A percentile compares a stretch with the other conserved stretches of the same genome.
Evolutionary conservation across 2,113 vertebrate genomes (phyloP).

Genomic region (Seriola dumerili): DNA sequence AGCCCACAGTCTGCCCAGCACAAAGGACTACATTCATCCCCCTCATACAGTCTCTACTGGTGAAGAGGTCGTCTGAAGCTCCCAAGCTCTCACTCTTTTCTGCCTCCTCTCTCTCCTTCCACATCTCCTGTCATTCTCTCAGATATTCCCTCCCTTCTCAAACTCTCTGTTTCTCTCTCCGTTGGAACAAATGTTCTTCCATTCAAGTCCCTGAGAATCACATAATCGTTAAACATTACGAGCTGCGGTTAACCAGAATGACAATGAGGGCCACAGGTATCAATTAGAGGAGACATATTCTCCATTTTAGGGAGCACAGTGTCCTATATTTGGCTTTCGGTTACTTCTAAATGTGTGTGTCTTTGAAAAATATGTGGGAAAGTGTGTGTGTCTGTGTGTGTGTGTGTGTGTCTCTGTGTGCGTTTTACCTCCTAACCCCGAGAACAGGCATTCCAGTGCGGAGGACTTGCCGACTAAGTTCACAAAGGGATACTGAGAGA

Average conservation of each 20-base stretch:
- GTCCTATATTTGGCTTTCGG: constrained; percentile 41
- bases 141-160: constrained; percentile 37
- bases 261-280: constrained; percentile 38
- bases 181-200: neutral
- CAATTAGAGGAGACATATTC: constrained; percentile 22
- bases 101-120: constrained; percentile 45
- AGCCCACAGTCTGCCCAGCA: constrained; percentile 81
- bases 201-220: constrained; percentile 9
- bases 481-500: constrained; percentile 84
- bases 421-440: constrained; percentile 79
- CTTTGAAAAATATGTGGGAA: constrained; percentile 59
- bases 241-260: constrained; percentile 28
- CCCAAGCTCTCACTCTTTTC: constrained; percentile 68
- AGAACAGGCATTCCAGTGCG: constrained; percentile 81
- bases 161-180: constrained; percentile 17
- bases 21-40: constrained; percentile 85
- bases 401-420: constrained; percentile 55
- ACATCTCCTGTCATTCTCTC: constrained; percentile 53
- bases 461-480: constrained; percentile 80
- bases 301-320: constrained; percentile 10
- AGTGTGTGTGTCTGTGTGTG: constrained; percentile 39
- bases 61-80: constrained; percentile 82
- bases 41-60: constrained; percentile 75
- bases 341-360: constrained; percentile 18
- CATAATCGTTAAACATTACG: constrained; percentile 26